Evolutionary conservation across 2,888 invertebrate species (phyloP), one percentile per base, ranked within the genome.

Genomic region (Apoderus coryli): DNA sequence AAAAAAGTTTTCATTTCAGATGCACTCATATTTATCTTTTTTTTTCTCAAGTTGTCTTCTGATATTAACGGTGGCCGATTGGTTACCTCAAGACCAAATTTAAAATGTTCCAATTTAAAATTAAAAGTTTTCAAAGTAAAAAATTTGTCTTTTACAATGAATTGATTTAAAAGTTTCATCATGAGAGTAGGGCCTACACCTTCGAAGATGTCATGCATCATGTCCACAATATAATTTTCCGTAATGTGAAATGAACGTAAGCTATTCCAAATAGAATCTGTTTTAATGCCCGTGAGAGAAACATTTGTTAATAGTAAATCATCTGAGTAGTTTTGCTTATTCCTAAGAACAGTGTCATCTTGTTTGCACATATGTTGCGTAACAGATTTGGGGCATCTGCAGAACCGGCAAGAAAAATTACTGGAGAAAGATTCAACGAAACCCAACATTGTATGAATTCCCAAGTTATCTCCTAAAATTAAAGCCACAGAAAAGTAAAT

Each of bases 201-300:
- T 32, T 45, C 40, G 29, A 34, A 39, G 15, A 47, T 22, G 34
- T 50, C 48, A 27, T 51, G 50, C 43, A 47, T 42, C 9, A 49
- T 31, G 25, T 50, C 49, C 29, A 43, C 44, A 16, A 34, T 35
- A 10, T 36, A 22, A 38, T 49, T 50, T 11, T 31, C 29, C 5
- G 37, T 40, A 12, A 34, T 28, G 37, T 48, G 42, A 40, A 45
- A 48, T 30, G 37, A 15, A 7, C 9, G 3, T 4, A 40, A 4
- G 10, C 16, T 10, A 43, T 46, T 42, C 33, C 40, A 49, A 10
- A 44, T 26, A n/a, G 35, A 43, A 44, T 25, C 14, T 29, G 38
- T 36, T 31, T 42, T 44, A 3, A 48, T 34, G n/a, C 45, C 47
- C 25, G 25, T 32, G 22, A 5, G 1, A 10, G 19, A 26, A 2